These are phyloP conservation scores for Romanomermis culicivorax DNA, from an alignment of 2,888 invertebrate species.

Conservation along the genomic window DNA sequence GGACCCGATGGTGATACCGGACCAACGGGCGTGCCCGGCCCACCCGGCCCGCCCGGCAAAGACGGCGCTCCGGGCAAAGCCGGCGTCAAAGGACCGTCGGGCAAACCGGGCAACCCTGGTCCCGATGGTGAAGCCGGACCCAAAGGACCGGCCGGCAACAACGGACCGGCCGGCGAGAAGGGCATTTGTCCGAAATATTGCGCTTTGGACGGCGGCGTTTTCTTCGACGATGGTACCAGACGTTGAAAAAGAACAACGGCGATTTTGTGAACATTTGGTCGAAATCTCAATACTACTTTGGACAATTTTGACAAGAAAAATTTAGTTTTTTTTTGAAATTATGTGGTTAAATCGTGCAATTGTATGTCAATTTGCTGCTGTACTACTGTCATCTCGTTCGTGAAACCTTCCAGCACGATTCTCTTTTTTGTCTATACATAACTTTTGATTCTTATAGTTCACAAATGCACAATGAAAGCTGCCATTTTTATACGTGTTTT, in stretches of 20 bases:
- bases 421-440: no score
- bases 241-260: not conserved
- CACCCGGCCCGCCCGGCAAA: constrained; percentile 1
- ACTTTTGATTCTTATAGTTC: no score
- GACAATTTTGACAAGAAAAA: not conserved
- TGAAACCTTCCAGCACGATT: no score
- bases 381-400: no score
- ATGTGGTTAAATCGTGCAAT: not conserved
- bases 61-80: constrained; percentile 4
- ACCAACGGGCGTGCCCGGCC: constrained; percentile 3
- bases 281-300: not conserved
- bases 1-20: constrained; percentile 9
- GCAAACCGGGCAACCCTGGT: constrained; percentile 5
- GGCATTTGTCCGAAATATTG: constrained; percentile 3
- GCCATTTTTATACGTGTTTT: no score
- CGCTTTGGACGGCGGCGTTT: constrained; percentile 2
- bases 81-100: constrained; percentile 6
- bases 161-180: constrained; percentile 7
- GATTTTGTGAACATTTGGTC: no score
- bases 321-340: not conserved
- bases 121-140: constrained; percentile 8
- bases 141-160: not conserved
- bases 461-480: no score
- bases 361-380: no score
- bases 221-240: constrained; percentile 2